Conservation (phyloP, 2,888 invertebrate species). For the Galerucella nymphaeae region DNA sequence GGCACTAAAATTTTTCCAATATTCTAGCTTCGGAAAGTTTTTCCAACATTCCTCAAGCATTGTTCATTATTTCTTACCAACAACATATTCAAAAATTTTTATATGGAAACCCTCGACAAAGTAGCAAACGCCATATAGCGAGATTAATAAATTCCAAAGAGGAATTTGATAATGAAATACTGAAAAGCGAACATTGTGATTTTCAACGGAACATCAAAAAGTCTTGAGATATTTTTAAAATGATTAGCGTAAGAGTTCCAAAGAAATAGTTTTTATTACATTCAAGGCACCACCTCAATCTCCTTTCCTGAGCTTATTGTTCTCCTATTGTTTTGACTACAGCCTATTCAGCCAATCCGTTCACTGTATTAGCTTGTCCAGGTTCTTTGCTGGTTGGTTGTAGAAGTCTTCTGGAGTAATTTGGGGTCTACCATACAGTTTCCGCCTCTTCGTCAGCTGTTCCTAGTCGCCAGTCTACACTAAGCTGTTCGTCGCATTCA, state of each 20-base stretch:
- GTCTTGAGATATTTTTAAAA: neutral
- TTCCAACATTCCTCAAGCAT: neutral
- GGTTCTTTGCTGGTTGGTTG: too few species aligned
- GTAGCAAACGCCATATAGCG: neutral
- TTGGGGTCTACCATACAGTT: too few species aligned
- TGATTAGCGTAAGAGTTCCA: neutral
- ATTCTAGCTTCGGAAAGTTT: neutral
- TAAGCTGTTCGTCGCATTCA: too few species aligned
- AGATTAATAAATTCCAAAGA: slow-evolving; percentile 16
- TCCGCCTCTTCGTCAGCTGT: too few species aligned
- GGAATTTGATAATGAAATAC: slow-evolving; percentile 20
- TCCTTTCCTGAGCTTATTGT: too few species aligned
- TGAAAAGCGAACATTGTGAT: slow-evolving; percentile 2
- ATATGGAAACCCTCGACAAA: slow-evolving; percentile 17
- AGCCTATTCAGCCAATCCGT: too few species aligned
- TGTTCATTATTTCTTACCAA: slow-evolving; percentile 14
- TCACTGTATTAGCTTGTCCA: too few species aligned
- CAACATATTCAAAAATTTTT: slow-evolving; percentile 19
- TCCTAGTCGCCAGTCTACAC: too few species aligned
- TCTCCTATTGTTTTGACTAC: too few species aligned
- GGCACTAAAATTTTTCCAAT: neutral
- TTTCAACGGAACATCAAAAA: neutral
- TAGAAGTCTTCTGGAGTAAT: too few species aligned
- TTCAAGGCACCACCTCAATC: too few species aligned
- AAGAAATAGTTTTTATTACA: neutral